Base-by-base conservation (phyloP, 2,888 invertebrate species). In the Scaptomyza reducta region DNA sequence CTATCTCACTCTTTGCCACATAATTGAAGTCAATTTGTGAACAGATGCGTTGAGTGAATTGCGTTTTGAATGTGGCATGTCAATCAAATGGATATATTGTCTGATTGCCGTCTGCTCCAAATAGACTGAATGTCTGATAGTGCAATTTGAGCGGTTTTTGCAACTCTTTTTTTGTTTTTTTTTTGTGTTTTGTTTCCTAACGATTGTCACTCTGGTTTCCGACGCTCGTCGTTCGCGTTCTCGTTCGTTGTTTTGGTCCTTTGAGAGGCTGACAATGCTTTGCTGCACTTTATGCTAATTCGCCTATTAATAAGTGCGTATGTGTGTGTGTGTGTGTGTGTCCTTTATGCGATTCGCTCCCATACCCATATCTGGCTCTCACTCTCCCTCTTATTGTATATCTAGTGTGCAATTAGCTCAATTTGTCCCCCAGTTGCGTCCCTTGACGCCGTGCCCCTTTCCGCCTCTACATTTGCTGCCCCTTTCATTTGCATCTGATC, bases 371-470 rank as follows among this genome's bases (percentile, higher is more conserved):
- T 46, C 25, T 0, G 18, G 29, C 13, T 9, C 38, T 33, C 33
- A 14, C 53, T 45, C 11, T 54, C 38, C 35, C 38, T 47, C 51
- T n/a, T 53, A 16, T 44, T 69, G 18, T 62, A 68, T 79, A 80
- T 82, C 74, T 79, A 73, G 78, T 70, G 69, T 78, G 87, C 87
- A 87, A 87, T 87, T 87, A 87, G 88, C 82, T 87, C 87, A 87
- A 87, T 85, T 86, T 83, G 81, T 77, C 79, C 74, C 69, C 51
- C 53, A 62, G 58, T 54, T 54, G 44, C 60, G 60, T 71, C 75
- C 75, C 71, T 55, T 16, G 71, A 22, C 66, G 54, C 46, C n/a
- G 45, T 11, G 3, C 22, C 3, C 13, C 10, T 6, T 7, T 6
- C 13, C 31, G 0, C 46, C 35, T 9, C 46, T 9, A 13, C 9